Evolutionary conservation across 1,140 invertebrate species (phyloP), one percentile per base, ranked within the genome.

Genomic region (Venustaconcha ellipsiformis): DNA sequence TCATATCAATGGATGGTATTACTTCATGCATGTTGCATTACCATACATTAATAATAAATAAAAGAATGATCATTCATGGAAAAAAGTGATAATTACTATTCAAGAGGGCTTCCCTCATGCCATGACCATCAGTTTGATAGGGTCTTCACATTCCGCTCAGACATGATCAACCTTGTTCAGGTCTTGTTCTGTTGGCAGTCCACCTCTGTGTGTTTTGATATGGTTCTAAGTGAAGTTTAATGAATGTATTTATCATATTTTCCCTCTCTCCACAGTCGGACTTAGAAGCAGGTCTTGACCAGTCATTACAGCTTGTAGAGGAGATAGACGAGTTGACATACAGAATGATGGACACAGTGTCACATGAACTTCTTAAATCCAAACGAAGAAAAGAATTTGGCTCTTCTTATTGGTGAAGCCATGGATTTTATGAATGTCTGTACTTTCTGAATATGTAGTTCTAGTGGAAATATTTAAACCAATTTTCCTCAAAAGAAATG

Each of bases 261-360:
- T 13, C 55, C 55, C 18, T 26, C 37, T 76, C 76, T n/a, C 74
- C 82, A 79, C 78, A 65, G 30, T 77, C 76, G 48, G 83, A 82
- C 30, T 81, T 78, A 37, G 82, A 85, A 26, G 79, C 78, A 55
- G 82, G 79, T 65, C 71, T 87, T 18, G 82, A 86, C 64, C 63
- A 79, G 14, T 85, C 84, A 23, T 72, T 87, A 30, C 82, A 79
- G 59, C 70, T 86, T 57, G 81, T 83, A 12, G 79, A 81, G 57
- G 86, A 87, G 72, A 87, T 87, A 59, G 80, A 80, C 26, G 74
- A 79, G 8, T 72, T 87, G 26, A 87, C 86, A 18, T 72, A 76
- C 30, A 84, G 82, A 65, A 85, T 87, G 84, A 76, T 85, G 66
- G 74, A 79, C 37, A 84, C 81, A 23, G 80, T 86, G 5, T 74